phyloP scores from a whole-genome alignment of 1,140 invertebrate species.

The silkworm (Bombyx mori) region DNA sequence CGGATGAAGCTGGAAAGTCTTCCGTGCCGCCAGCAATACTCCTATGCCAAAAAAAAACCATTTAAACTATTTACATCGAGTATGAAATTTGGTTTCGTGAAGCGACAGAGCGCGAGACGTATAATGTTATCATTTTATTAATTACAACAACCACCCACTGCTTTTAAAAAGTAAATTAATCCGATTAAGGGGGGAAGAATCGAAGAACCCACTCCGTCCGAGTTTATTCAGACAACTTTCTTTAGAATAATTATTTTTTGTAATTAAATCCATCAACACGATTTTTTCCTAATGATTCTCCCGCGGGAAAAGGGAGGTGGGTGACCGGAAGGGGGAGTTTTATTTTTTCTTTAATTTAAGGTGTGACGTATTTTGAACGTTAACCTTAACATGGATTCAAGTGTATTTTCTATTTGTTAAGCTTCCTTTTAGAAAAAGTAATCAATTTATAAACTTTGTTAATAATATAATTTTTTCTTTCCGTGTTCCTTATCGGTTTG shows the following conservation, averaged over 20 bases:
- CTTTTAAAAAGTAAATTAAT: constrained; percentile 71
- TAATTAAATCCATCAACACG: constrained; percentile 72
- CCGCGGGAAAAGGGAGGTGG: constrained; percentile 41
- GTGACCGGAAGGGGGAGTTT: constrained; percentile 22
- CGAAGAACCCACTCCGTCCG: constrained; percentile 66
- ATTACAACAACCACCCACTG: constrained; percentile 65
- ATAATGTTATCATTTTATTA: constrained; percentile 71
- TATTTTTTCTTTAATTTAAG: constrained; percentile 34
- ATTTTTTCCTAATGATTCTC: constrained; percentile 71
- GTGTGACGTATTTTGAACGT: constrained; percentile 1
- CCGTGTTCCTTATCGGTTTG: no score
- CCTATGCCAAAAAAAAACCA: no score
- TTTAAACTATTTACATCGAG: no score
- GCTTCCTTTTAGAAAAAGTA: neutral
- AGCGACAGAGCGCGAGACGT: constrained; percentile 54
- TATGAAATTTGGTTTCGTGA: constrained; percentile 7
- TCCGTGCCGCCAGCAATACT: no score
- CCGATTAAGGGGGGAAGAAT: constrained; percentile 62
- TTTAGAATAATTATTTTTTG: constrained; percentile 69
- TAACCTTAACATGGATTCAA: neutral
- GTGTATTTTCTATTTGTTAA: neutral
- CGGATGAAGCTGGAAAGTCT: no score
- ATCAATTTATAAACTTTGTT: no score
- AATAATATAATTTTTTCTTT: no score
- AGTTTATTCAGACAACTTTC: constrained; percentile 67